These are phyloP conservation scores for Mizuhopecten yessoensis DNA, from an alignment of 1,140 invertebrate species.

Conservation along the genomic window DNA sequence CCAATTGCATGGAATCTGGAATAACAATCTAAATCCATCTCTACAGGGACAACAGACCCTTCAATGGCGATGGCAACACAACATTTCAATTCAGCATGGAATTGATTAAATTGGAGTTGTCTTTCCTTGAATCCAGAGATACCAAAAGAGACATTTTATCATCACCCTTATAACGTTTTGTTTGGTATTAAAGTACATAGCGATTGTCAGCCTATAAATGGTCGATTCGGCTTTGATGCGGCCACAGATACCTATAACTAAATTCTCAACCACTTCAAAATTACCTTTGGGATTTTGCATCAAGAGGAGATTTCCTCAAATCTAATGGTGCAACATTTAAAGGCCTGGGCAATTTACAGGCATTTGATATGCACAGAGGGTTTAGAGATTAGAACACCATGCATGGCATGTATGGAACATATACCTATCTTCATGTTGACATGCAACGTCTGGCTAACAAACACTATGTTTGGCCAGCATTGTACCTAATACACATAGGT, in stretches of 20 bases:
- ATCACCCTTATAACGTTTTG: background rate
- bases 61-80: background rate
- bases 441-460: background rate
- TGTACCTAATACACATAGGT: background rate
- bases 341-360: background rate
- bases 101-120: background rate
- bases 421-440: background rate
- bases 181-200: background rate
- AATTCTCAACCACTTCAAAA: background rate
- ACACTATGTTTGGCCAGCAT: background rate
- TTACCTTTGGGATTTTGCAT: background rate
- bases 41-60: background rate
- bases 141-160: background rate
- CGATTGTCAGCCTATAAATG: background rate
- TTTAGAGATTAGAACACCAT: background rate
- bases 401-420: background rate
- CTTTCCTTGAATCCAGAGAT: background rate
- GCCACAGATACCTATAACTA: background rate
- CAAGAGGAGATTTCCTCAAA: background rate
- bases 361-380: slow-evolving; percentile 31
- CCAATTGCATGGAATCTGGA: slow-evolving; percentile 23
- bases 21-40: slow-evolving; percentile 9
- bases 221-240: background rate
- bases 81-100: slow-evolving; percentile 27
- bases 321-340: background rate